Evolutionary conservation across 2,113 vertebrate genomes (phyloP), one percentile per base, ranked within the genome.

Genomic region (Triplophysa rosa): DNA sequence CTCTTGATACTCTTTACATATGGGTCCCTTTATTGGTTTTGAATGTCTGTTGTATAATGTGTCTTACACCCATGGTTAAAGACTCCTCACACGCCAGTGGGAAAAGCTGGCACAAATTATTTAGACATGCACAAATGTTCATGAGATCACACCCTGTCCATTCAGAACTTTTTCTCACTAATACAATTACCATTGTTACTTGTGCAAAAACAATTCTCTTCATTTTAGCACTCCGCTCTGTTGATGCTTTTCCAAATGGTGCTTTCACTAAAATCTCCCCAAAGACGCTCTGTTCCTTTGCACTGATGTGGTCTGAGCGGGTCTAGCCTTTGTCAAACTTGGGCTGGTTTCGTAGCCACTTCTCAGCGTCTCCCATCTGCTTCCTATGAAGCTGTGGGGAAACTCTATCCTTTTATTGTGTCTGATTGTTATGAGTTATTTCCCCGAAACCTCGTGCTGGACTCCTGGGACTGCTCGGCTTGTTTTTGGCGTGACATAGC

Each of bases 401-500:
- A 78, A 84, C 77, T 13, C 29, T 70, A 84, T 80, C 77, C 79
- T 45, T 78, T 82, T 82, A 82, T 82, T 71, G 77, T 81, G 49
- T 82, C 69, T 80, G 78, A 78, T 70, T 42, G 61, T 66, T 84
- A 70, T 63, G 67, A 82, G 77, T 62, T 76, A 67, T 68, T 67
- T 70, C 58, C 74, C 80, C 58, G 62, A 84, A 80, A 72, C 58
- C 64, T 52, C 71, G 61, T 58, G 64, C 37, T 9, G 21, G 68
- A 67, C 79, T 78, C 63, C 24, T 11, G 72, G 47, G 42, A 16
- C 40, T 12, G 1, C n/a, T 3, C 21, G 49, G 65, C 23, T 33
- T 12, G 40, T 76, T 75, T 80, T 12, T 40, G 78, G 5, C 52
- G 40, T 33, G 49, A 19, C n/a, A 16, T 64, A 72, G 65, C 80